Percentiles rank a stretch among this genome's conserved stretches.
These are phyloP conservation scores for Lampris incognitus DNA, from an alignment of 2,113 vertebrate genomes.

Conservation along the genomic window DNA sequence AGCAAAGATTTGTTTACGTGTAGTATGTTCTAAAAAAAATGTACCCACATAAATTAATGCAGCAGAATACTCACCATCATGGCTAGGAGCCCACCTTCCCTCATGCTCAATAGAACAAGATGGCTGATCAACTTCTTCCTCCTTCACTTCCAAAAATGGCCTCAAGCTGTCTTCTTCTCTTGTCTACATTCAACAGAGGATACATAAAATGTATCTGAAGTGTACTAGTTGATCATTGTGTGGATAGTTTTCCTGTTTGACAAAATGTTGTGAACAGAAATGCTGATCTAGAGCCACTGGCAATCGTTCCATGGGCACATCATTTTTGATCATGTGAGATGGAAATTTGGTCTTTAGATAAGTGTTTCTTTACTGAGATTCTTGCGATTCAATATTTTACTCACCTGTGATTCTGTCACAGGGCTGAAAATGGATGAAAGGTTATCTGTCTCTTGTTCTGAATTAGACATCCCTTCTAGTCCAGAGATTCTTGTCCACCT, in stretches of 20 bases:
- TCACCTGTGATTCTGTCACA: slow-evolving; percentile 45
- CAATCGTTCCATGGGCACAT: not conserved
- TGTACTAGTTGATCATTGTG: not conserved
- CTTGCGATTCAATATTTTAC: not conserved
- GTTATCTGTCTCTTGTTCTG: not conserved
- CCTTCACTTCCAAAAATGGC: slow-evolving; percentile 47
- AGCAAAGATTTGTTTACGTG: too few relatives aligned
- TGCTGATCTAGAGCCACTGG: not conserved
- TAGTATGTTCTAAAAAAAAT: not conserved
- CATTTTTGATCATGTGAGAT: not conserved
- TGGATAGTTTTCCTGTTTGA: not conserved
- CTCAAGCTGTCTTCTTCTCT: slow-evolving; percentile 20
- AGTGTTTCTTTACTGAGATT: not conserved
- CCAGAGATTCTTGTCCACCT: slow-evolving; percentile 49
- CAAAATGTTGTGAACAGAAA: not conserved
- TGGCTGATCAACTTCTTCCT: slow-evolving; percentile 40
- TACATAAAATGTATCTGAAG: not conserved
- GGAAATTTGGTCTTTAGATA: not conserved
- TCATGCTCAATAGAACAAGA: slow-evolving; percentile 43
- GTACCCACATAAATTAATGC: not conserved
- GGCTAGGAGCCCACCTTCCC: slow-evolving; percentile 32
- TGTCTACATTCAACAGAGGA: slow-evolving; percentile 23
- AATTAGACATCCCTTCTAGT: slow-evolving; percentile 26
- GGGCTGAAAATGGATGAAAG: slow-evolving; percentile 11
- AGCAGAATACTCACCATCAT: slow-evolving; percentile 41